Evolutionary conservation across 2,113 vertebrate genomes (phyloP), one percentile per base, ranked within the genome.

Genomic region (Equus przewalskii): DNA sequence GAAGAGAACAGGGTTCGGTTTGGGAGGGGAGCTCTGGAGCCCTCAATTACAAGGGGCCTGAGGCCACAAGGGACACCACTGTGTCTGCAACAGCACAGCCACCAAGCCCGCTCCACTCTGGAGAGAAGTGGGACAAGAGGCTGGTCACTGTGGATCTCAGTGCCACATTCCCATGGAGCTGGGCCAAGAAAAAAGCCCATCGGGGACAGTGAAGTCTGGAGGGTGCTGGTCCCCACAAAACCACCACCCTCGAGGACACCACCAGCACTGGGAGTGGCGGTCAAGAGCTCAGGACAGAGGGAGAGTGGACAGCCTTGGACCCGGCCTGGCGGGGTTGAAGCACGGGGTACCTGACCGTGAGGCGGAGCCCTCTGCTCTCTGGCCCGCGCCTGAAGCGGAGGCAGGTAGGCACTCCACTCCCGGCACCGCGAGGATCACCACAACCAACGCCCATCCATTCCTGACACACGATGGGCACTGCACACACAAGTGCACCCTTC

Each of bases 381-480:
- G 16, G 10, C 60, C 44, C 19, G 0, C 13, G 13, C 72, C 64
- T 58, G 28, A 46, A 22, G 46, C 3, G 15, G 1, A 21, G 49
- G 24, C 2, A 11, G 11, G 11, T 12, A 54, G 51, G 51, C 51
- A 14, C 51, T 14, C 73, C 5, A 2, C n/a, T 6, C 7, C 12
- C 0, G 0, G 41, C 8, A 3, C 58, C 0, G 5, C 0, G 0
- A 22, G 51, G 22, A 12, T 2, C 2, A 7, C 3, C 6, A 30
- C 9, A 5, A 15, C 7, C 6, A 33, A 26, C 0, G 2, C 18
- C 51, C 2, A 7, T 26, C 12, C 0, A 26, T 8, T 67, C 41
- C 97, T 7, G 12, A 19, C 14, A 1, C n/a, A 11, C 0, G 4
- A 24, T 2, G 11, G 65, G 28, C 14, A 0, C 36, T 15, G 4